Evolutionary conservation across 2,888 invertebrate genomes (phyloP), one percentile per base, ranked within the genome.

Genomic region (Drosophila demipolita): DNA sequence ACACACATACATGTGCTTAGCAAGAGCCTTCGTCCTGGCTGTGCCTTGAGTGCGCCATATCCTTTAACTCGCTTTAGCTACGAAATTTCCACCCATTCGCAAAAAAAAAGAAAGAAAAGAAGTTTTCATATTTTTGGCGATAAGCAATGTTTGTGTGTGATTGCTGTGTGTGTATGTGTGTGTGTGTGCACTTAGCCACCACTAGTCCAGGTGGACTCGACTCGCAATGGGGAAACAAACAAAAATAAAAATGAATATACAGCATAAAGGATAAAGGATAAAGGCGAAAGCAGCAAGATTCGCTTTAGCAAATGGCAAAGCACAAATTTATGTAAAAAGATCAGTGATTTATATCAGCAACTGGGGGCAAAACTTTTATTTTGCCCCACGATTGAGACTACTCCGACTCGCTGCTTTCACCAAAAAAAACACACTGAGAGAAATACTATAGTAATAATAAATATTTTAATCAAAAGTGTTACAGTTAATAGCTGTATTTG

Each of bases 301-400:
- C 69, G 73, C 69, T 74, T 77, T 81, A 82, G 85, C 80, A 90
- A 87, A 90, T 91, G 91, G 89, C 83, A 90, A 87, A 90, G 89
- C 91, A 91, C 91, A 92, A 92, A 92, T 92, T 92, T 91, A 92
- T 92, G 92, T 92, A 92, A 92, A 91, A 92, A 91, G 91, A 92
- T 91, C 92, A 91, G 91, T 92, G 92, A 92, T 92, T 92, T 92
- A 92, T 92, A 76, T 72, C 79, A 60, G 81, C 68, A 75, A 78
- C 63, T 61, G 72, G 75, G 82, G 76, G 73, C 63, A 83, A 90
- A 91, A 90, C 84, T 91, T 91, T 89, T 90, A 90, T 91, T 91
- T 91, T 80, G 76, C 73, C 77, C 75, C 64, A 66, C 71, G 61
- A 66, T 66, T 57, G 65, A 80, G 68, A 63, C 66, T 66, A 67